These are phyloP conservation scores for Eledone cirrhosa DNA, from an alignment of 2,888 invertebrate species.

Conservation along the genomic window DNA sequence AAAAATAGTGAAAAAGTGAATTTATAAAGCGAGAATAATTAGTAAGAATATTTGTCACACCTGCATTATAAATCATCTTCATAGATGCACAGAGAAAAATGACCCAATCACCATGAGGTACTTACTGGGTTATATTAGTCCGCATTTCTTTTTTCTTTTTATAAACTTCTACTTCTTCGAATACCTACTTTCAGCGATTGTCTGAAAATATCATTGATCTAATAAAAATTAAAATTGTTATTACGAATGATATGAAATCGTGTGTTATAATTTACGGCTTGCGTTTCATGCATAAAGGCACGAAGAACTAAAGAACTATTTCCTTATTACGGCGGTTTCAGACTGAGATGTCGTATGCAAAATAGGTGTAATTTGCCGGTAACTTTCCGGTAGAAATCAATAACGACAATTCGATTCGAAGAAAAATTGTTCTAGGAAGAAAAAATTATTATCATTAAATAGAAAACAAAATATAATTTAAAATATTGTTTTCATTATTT, in stretches of 20 bases:
- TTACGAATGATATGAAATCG: too few species aligned
- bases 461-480: not conserved
- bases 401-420: not conserved
- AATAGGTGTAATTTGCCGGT: conserved; percentile 39
- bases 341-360: conserved; percentile 47
- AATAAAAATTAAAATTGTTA: too few species aligned
- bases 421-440: not conserved
- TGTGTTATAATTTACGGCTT: too few species aligned
- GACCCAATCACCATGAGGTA: conserved; percentile 44
- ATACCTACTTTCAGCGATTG: too few species aligned
- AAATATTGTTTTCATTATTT: not conserved
- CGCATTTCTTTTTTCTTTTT: too few species aligned
- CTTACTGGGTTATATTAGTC: conserved; percentile 20
- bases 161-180: too few species aligned
- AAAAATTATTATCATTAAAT: not conserved
- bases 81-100: conserved; percentile 37
- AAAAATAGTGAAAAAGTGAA: too few species aligned
- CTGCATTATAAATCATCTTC: conserved; percentile 44
- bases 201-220: not conserved
- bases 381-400: conserved; percentile 8
- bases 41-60: conserved; percentile 37
- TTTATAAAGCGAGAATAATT: conserved; percentile 12
- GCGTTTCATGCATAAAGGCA: not conserved
- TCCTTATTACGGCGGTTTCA: conserved; percentile 27
- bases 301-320: not conserved